A percentile compares a stretch with the other conserved stretches of the same genome.
Conservation (phyloP, 2,888 invertebrate genomes). For the Nematopogon swammerdamellus region DNA sequence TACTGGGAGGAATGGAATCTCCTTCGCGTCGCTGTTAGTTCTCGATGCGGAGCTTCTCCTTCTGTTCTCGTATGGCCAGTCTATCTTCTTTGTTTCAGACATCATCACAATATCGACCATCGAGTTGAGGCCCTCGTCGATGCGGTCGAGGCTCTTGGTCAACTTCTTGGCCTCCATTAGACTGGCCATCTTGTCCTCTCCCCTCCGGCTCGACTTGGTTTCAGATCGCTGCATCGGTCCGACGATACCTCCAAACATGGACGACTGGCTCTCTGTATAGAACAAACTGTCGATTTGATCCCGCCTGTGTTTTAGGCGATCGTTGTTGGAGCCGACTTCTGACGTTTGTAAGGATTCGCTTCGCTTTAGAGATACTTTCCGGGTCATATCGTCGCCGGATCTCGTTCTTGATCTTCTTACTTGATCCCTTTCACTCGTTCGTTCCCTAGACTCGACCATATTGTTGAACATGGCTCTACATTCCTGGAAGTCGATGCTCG, state of each 20-base stretch:
- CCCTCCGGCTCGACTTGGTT: slow-evolving; percentile 39
- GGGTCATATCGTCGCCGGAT: slow-evolving; percentile 32
- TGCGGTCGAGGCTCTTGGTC: slow-evolving; percentile 75
- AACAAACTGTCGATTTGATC: slow-evolving; percentile 61
- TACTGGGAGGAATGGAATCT: slow-evolving; percentile 34
- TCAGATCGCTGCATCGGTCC: slow-evolving; percentile 24
- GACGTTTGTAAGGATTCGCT: slow-evolving; percentile 49
- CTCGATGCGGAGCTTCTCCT: slow-evolving; percentile 40
- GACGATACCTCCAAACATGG: slow-evolving; percentile 18
- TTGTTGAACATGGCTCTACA: slow-evolving; percentile 59
- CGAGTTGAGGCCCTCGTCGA: slow-evolving; percentile 69
- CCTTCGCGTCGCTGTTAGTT: slow-evolving; percentile 35
- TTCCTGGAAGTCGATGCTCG: slow-evolving; percentile 43
- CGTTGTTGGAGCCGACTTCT: slow-evolving; percentile 33
- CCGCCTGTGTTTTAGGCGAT: slow-evolving; percentile 21
- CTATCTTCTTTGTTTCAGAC: slow-evolving; percentile 44
- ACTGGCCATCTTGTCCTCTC: slow-evolving; percentile 39
- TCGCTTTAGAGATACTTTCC: slow-evolving; percentile 35
- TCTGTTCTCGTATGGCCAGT: slow-evolving; percentile 40
- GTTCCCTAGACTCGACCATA: slow-evolving; percentile 50
- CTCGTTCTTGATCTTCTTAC: slow-evolving; percentile 32
- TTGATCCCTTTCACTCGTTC: slow-evolving; percentile 21
- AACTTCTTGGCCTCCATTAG: slow-evolving; percentile 59
- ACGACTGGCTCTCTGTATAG: slow-evolving; percentile 46
- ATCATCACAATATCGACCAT: slow-evolving; percentile 70